These are phyloP conservation scores for Gymnobelideus leadbeateri DNA, from an alignment of 2,113 vertebrate genomes.

Conservation along the genomic window DNA sequence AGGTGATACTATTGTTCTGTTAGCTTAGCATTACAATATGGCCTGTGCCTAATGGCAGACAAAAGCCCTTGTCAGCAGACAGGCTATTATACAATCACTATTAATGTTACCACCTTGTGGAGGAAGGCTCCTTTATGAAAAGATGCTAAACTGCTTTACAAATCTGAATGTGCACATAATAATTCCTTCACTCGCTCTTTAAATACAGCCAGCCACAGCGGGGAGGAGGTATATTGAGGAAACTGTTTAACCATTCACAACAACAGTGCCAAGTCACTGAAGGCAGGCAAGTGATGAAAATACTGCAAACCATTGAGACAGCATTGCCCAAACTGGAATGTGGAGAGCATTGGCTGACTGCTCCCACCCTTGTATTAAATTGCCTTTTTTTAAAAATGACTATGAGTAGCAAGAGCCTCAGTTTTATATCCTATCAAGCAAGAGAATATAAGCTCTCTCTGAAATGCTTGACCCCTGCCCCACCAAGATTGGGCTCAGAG, in stretches of 20 bases:
- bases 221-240: not conserved
- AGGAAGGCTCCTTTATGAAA: conserved; percentile 45
- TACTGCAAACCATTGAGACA: conserved; percentile 2
- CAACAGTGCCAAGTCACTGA: not conserved
- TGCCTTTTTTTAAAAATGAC: not conserved
- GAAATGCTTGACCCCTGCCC: not conserved
- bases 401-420: not conserved
- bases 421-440: conserved; percentile 39
- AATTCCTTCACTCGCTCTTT: conserved; percentile 2
- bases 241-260: not conserved
- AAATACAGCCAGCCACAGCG: not conserved
- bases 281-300: not conserved
- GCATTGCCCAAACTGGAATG: conserved; percentile 9
- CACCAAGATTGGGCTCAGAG: not conserved
- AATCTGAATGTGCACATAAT: conserved; percentile 25
- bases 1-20: not conserved
- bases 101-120: not conserved
- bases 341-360: not conserved
- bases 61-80: not conserved
- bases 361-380: conserved; percentile 10
- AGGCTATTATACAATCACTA: conserved; percentile 25
- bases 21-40: not conserved
- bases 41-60: not conserved
- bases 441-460: not conserved
- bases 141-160: conserved; percentile 4